Evolutionary conservation across 92 coral and sea anemone genomes (phyloP).

Genomic region (Zoanthus solanderi): DNA sequence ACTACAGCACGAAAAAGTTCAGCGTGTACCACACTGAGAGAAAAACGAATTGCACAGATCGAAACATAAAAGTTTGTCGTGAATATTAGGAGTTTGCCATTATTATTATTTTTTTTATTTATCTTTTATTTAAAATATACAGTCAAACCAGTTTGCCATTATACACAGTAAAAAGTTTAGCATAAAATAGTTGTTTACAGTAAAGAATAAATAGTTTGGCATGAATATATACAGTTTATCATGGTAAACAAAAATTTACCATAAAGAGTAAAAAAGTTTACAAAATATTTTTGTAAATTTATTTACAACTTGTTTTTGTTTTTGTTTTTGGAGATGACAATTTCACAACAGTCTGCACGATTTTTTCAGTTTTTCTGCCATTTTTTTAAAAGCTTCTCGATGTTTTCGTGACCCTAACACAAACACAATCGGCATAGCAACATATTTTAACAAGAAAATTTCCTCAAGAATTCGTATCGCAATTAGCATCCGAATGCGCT

Average conservation of each 20-base stretch:
- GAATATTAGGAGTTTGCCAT: background rate
- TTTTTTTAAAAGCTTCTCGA: slow-evolving; percentile 8
- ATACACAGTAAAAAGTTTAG: background rate
- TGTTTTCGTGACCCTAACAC: slow-evolving; percentile 4
- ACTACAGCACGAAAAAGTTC: background rate
- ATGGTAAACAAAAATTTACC: background rate
- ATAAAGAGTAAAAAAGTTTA: background rate
- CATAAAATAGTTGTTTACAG: background rate
- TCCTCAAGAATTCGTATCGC: slow-evolving; percentile 24
- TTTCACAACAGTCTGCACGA: too few species aligned
- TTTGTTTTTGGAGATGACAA: too few species aligned
- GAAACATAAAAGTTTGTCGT: background rate
- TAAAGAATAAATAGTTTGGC: background rate
- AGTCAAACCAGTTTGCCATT: background rate
- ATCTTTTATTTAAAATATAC: too few species aligned
- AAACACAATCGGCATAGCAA: slow-evolving; percentile 20
- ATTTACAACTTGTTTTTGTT: too few species aligned
- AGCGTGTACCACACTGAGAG: background rate
- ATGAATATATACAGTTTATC: background rate
- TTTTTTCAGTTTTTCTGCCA: background rate
- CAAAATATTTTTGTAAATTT: too few species aligned
- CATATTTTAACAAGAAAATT: slow-evolving; percentile 37
- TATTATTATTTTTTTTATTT: background rate
- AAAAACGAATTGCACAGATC: background rate
- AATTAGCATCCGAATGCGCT: background rate